A percentile compares a stretch with the other conserved stretches of the same genome.
phyloP scores from a whole-genome alignment of 2,888 invertebrate species.

The Leucophora obtusa region DNA sequence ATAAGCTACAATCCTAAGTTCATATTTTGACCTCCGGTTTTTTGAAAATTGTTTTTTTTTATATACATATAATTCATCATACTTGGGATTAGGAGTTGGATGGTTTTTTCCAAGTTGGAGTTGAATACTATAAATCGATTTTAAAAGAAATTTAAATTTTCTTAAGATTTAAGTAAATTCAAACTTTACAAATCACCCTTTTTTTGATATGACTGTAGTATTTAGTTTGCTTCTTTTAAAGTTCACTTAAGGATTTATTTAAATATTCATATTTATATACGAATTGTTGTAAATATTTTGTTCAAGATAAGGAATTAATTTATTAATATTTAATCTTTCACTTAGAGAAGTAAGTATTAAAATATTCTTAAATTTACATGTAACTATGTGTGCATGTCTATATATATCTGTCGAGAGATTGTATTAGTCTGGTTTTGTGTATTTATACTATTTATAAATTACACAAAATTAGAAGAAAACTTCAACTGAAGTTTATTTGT shows the following conservation, averaged over 20 bases:
- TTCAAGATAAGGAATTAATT: constrained; percentile 53
- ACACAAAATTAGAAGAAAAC: constrained; percentile 36
- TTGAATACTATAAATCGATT: too few relatives aligned
- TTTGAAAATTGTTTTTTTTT: too few relatives aligned
- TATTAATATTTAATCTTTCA: constrained; percentile 56
- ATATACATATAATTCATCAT: too few relatives aligned
- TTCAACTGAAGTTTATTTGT: constrained; percentile 39
- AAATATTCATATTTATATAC: constrained; percentile 38
- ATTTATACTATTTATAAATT: not conserved
- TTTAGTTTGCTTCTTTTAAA: not conserved
- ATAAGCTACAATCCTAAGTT: too few relatives aligned
- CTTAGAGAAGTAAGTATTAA: not conserved
- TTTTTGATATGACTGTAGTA: not conserved
- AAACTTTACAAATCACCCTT: not conserved
- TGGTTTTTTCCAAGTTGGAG: too few relatives aligned
- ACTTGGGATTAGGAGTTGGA: too few relatives aligned
- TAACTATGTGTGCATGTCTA: not conserved
- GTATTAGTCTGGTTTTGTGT: not conserved
- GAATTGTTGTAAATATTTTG: constrained; percentile 44
- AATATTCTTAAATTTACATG: not conserved
- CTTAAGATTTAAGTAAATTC: too few relatives aligned
- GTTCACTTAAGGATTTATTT: constrained; percentile 39
- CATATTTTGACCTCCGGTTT: too few relatives aligned
- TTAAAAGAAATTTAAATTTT: too few relatives aligned
- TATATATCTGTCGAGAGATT: not conserved